Evolutionary conservation across 2,113 vertebrate species (phyloP).

Genomic region (Lampris incognitus): DNA sequence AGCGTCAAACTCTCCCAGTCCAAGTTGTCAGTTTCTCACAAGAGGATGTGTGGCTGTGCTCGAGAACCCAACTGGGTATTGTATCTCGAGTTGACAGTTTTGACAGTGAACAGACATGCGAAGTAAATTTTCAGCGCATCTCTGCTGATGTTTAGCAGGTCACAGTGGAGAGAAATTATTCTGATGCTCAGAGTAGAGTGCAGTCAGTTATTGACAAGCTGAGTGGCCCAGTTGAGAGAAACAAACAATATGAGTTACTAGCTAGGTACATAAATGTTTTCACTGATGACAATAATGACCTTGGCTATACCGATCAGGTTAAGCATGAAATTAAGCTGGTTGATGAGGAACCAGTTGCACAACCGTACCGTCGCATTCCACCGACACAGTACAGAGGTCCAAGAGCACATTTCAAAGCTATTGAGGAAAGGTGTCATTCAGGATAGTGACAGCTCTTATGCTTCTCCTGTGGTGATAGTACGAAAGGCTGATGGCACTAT

Average conservation of each 20-base stretch:
- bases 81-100: background rate
- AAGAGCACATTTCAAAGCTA: too few relatives aligned
- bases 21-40: background rate
- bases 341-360: too few relatives aligned
- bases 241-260: background rate
- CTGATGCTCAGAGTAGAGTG: background rate
- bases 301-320: too few relatives aligned
- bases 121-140: background rate
- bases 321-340: too few relatives aligned
- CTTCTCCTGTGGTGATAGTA: too few relatives aligned
- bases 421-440: too few relatives aligned
- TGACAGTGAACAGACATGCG: background rate
- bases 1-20: background rate
- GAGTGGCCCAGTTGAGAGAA: background rate
- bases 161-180: background rate
- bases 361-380: too few relatives aligned
- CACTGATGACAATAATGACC: too few relatives aligned
- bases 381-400: too few relatives aligned
- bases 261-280: background rate
- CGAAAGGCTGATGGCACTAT: too few relatives aligned
- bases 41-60: background rate
- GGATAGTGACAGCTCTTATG: too few relatives aligned
- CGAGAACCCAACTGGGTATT: background rate
- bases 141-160: background rate
- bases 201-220: background rate